Evolutionary conservation across 2,797 vertebrate species (phyloP), one percentile per base, ranked within the genome.

Genomic region (Bufotes viridis): DNA sequence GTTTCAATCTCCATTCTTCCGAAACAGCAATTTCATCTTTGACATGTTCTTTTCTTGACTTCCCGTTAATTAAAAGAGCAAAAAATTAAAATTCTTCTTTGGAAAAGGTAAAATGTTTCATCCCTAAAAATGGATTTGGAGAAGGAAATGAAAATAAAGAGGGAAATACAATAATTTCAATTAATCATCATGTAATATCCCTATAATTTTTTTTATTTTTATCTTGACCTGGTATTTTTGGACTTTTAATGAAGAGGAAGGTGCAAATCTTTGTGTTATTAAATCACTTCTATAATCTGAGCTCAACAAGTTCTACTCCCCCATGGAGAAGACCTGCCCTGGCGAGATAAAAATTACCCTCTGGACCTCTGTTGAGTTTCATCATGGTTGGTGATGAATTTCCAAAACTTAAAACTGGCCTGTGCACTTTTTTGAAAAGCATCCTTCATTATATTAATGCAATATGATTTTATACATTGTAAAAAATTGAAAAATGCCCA

Each of bases 1-100:
- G 74, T 76, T 53, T 76, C 7, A 78, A 55, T 78, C 74, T 78
- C 74, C 74, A 24, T 51, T 78, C 74, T 78, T 78, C 74, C 51
- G 51, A 53, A 78, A 78, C 74, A 78, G 74, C 74, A 78, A 55
- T 78, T 55, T 78, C 22, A 78, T 78, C 51, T 49, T 55, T 3
- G 49, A 17, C 53, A 18, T 80, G 55, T 81, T 63, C 61, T 49
- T 63, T 24, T 15, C 34, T 81, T 81, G 42, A 61, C 61, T 49
- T 63, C 22, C 17, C 65, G 60, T 61, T 49, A 78, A 78, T 78
- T 78, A 78, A 78, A 78, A 78, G 74, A 55, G 51, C 51, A 55
- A 51, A 78, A 78, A 78, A 55, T 24, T 78, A 8, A 76, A 76
- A 76, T 53, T 76, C 49, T 15, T 29, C 26, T 53, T 76, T 53